These are phyloP conservation scores for Acanthurus tractus DNA, from an alignment of 2,797 vertebrate species.

Conservation along the genomic window DNA sequence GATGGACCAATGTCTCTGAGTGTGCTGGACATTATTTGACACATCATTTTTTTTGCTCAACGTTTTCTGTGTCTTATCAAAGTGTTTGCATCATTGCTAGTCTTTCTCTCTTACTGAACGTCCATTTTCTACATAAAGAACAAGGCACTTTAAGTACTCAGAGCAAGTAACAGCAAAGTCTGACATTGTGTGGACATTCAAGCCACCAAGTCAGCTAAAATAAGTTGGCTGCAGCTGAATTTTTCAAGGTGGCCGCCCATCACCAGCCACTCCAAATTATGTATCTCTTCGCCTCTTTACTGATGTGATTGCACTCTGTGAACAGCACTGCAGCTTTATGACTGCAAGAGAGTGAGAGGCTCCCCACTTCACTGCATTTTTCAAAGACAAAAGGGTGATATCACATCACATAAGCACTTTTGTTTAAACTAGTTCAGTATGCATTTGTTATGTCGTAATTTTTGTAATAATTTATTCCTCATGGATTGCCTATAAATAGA, in stretches of 20 bases:
- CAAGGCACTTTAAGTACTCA: neutral
- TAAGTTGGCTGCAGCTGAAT: constrained; percentile 35
- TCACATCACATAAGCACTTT: too few relatives aligned
- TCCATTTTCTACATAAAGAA: constrained; percentile 10
- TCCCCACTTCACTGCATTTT: constrained; percentile 2
- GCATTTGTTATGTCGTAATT: neutral
- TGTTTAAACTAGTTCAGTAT: neutral
- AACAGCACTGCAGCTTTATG: constrained; percentile 13
- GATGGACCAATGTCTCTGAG: neutral
- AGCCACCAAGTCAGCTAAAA: constrained; percentile 9
- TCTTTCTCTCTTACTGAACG: neutral
- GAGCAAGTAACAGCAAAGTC: constrained; percentile 1
- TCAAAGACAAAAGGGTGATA: neutral
- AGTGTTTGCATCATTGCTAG: neutral
- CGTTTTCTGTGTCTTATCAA: constrained; percentile 7
- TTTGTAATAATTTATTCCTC: neutral
- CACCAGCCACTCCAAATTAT: constrained; percentile 34
- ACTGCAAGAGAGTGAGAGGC: neutral
- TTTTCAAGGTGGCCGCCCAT: constrained; percentile 62
- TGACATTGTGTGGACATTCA: constrained; percentile 18
- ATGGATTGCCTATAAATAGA: neutral
- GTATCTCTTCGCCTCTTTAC: constrained; percentile 10
- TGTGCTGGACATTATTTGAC: neutral
- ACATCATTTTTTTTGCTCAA: neutral
- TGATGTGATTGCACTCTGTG: constrained; percentile 53